phyloP scores from a whole-genome alignment of 35 echinoderm and acorn worm genomes.

The Holothuria glaberrima region DNA sequence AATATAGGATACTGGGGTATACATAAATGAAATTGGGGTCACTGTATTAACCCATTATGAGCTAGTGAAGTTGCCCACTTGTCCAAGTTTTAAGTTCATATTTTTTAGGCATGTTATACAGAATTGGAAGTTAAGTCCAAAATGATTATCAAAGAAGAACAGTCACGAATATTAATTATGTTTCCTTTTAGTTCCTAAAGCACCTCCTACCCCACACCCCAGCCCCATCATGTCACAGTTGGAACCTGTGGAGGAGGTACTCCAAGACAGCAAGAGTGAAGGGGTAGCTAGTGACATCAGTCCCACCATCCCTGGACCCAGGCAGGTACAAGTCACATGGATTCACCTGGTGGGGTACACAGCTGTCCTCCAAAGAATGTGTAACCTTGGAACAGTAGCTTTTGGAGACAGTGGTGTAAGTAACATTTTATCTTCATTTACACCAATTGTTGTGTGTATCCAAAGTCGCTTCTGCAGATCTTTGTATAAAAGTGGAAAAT shows the following conservation, averaged over 20 bases:
- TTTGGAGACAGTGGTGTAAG: constrained; percentile 42
- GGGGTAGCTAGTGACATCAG: background rate
- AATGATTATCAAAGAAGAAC: no score
- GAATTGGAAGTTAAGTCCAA: no score
- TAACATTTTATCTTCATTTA: background rate
- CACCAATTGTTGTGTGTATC: background rate
- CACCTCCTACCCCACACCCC: constrained; percentile 52
- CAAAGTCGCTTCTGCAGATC: no score
- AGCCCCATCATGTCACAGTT: constrained; percentile 42
- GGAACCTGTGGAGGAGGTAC: constrained; percentile 70
- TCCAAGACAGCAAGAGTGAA: constrained; percentile 53
- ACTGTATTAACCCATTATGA: no score
- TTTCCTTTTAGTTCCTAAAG: constrained; percentile 11
- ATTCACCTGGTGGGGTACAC: constrained; percentile 90
- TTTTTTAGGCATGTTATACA: no score
- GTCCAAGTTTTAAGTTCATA: no score
- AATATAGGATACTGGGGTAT: no score
- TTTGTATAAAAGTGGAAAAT: no score
- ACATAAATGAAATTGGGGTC: no score
- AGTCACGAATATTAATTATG: no score
- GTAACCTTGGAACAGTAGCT: constrained; percentile 74
- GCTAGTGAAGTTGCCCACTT: no score
- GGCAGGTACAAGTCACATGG: constrained; percentile 66
- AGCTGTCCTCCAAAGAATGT: constrained; percentile 84
- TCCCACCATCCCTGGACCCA: background rate